Base-by-base conservation (phyloP, 2,888 invertebrate species). In the Didymodactylos carnosus region DNA sequence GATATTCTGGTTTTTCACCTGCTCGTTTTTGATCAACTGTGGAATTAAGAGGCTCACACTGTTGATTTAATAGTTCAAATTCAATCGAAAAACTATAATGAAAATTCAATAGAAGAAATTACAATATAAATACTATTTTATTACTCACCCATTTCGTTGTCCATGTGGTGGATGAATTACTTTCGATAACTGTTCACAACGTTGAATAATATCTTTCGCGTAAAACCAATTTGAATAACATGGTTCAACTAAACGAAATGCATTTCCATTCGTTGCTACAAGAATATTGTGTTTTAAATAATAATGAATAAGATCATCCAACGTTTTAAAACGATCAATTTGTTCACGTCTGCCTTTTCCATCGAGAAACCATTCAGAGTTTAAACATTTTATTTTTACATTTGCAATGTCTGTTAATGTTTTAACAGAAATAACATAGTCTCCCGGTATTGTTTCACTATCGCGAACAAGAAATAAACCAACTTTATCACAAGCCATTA, bases 391-490 rank as follows among this genome's bases (percentile, higher is more conserved):
- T 19, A 62, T 62, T 62, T 62, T 62, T 14, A 62, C 35, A 35
- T 62, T 62, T 7, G 62, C 93, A 82, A 90, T 90, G 83, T 94
- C 93, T 78, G 94, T 94, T 79, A 93, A 91, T 41, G 91, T 91
- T 75, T 94, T 88, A 51, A 94, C 94, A 8, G 94, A 93, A 72
- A 97, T 86, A 19, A 94, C 95, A 84, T 92, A 94, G 86, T 94
- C 92, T 69, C 95, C 94, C 25, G 94, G 94, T 84, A 94, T 92
- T 79, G 92, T 91, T 84, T 94, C 94, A 79, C 94, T 94, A 85
- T 95, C 95, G 76, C 97, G 88, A 40, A 97, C 95, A 78, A 97
- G 87, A 85, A 94, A 97, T 78, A 94, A 94, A 72, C 95, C 95
- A 85, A 92, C 92, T 83, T 92, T 92, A 72, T 94, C 95, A 81